Evolutionary conservation across 2,797 vertebrate species (phyloP).

Genomic region (Myiotriccus ornatus): DNA sequence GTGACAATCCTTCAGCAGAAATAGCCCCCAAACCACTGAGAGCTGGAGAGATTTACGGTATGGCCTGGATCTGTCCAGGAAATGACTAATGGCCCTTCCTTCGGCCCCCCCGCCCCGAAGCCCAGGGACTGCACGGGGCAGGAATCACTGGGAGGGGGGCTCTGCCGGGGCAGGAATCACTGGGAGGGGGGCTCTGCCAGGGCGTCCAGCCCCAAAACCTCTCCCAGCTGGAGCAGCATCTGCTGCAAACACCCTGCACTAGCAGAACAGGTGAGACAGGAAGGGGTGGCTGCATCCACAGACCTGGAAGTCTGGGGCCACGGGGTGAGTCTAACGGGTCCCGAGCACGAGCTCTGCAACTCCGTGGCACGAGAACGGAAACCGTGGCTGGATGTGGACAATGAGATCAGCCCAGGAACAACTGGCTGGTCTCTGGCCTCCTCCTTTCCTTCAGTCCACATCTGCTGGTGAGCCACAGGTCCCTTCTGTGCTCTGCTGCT

Average conservation of each 20-base stretch:
- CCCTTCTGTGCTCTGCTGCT: neutral
- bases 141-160: neutral
- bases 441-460: neutral
- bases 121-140: neutral
- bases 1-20: neutral
- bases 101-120: neutral
- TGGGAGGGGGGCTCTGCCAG: neutral
- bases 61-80: slow-evolving; percentile 33
- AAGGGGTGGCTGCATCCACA: neutral
- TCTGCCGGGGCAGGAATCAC: neutral
- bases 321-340: fast-evolving
- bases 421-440: fast-evolving
- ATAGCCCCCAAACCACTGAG: neutral
- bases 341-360: fast-evolving
- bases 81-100: slow-evolving; percentile 1
- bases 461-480: neutral
- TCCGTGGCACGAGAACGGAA: neutral
- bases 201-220: neutral
- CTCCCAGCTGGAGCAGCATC: neutral
- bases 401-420: neutral
- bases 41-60: neutral
- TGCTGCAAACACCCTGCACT: neutral
- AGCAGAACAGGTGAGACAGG: neutral
- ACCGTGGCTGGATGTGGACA: neutral
- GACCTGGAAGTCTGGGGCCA: neutral